These are phyloP conservation scores for Euzetes globulus DNA, from an alignment of 2,888 invertebrate species.

Conservation along the genomic window DNA sequence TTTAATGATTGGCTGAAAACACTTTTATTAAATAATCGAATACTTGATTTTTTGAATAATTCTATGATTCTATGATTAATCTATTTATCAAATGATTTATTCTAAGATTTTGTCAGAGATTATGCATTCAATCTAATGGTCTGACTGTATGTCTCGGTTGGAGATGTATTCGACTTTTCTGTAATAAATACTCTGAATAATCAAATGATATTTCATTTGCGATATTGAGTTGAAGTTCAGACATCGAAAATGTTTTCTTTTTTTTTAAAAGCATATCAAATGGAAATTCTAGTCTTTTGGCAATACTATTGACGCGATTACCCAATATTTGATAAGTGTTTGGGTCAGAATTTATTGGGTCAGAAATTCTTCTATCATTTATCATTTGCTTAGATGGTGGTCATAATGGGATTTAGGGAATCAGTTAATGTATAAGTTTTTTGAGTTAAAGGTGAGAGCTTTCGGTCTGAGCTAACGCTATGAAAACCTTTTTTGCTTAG, in stretches of 20 bases:
- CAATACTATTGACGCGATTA: background rate
- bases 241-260: background rate
- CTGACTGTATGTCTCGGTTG: no score
- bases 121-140: background rate
- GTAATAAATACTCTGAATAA: background rate
- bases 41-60: background rate
- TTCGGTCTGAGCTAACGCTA: background rate
- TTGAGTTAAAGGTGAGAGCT: background rate
- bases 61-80: background rate
- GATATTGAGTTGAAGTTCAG: background rate
- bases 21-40: background rate
- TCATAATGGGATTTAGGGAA: conserved; percentile 20
- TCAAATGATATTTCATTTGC: background rate
- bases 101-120: background rate
- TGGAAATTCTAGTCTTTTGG: background rate
- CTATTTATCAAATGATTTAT: background rate
- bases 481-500: background rate
- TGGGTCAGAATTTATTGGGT: conserved; percentile 6
- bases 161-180: background rate
- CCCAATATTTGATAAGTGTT: conserved; percentile 3
- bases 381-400: conserved; percentile 5
- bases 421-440: conserved; percentile 1
- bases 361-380: conserved; percentile 12
- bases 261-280: background rate
- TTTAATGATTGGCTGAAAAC: no score